Evolutionary conservation across 1,140 invertebrate genomes (phyloP), one percentile per base, ranked within the genome.

Genomic region (Wiebesia pumilae): DNA sequence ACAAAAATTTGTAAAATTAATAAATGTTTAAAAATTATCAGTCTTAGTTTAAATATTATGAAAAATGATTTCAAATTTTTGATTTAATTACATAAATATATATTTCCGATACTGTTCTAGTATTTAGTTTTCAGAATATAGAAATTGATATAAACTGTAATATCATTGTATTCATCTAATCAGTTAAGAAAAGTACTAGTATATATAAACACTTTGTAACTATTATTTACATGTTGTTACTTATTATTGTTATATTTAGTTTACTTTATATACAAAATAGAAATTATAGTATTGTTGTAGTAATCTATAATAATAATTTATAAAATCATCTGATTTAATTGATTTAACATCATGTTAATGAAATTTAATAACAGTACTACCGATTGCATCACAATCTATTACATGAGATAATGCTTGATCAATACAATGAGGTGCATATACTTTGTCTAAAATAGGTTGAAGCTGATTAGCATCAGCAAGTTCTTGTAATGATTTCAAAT

Each of bases 321-420:
- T 24, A 84, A 67, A 67, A 62, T 65, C 16, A 33, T n/a, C n/a
- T 87, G 47, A 67, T 51, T 54, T 43, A 12, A 47, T 65, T 14
- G 43, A 27, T 47, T 83, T 54, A 33, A 75, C 81, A 85, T 35
- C 40, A 24, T 88, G 84, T 94, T 92, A 96, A 91, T 95, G 94
- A 92, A 97, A 97, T 85, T 95, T 94, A 43, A 97, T 95, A 62
- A 97, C 95, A 10, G 96, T 96, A 90, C 96, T 97, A n/a, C 97
- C 97, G 86, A 97, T 94, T 12, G 96, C 95, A 47, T 96, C 94
- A 3, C 94, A 93, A 84, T 95, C 95, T 90, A 95, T 94, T 47
- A 96, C 94, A 90, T 97, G 96, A 79, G 95, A 94, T 33, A 97
- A 90, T 3, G 96, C 97, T 71, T 95, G 91, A 89, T 97, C 96